phyloP scores from a whole-genome alignment of 2,888 invertebrate genomes.

The Ornithoptera priamus region DNA sequence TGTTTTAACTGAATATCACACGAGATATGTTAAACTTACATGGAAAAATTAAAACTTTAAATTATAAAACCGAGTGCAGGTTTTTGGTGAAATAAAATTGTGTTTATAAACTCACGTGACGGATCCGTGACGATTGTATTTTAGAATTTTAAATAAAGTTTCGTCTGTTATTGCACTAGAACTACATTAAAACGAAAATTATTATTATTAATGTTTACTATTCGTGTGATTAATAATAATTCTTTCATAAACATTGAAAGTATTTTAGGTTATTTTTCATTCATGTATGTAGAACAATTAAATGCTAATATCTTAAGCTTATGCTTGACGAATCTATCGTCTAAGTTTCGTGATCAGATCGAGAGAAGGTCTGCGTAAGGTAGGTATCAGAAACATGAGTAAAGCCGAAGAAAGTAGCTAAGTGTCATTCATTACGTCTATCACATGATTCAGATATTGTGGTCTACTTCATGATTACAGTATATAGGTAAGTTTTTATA shows the following conservation, averaged over 20 bases:
- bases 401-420: too few relatives aligned
- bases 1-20: not conserved
- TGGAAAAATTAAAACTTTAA: slow-evolving; percentile 27
- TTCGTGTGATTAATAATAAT: not conserved
- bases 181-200: too few relatives aligned
- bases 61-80: slow-evolving; percentile 27
- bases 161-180: too few relatives aligned
- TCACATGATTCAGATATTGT: too few relatives aligned
- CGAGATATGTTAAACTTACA: slow-evolving; percentile 12
- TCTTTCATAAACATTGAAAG: not conserved
- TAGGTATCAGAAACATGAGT: too few relatives aligned
- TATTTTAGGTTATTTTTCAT: not conserved
- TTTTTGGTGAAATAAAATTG: slow-evolving; percentile 22
- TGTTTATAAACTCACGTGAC: slow-evolving; percentile 4
- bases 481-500: not conserved
- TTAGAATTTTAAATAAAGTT: not conserved
- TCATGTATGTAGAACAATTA: too few relatives aligned
- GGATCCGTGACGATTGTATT: not conserved
- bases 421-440: too few relatives aligned
- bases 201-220: not conserved
- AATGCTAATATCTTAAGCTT: too few relatives aligned
- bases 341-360: too few relatives aligned
- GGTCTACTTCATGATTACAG: too few relatives aligned
- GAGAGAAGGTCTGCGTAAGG: too few relatives aligned
- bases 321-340: too few relatives aligned